These are phyloP conservation scores for Corvus moneduloides DNA, from an alignment of 2,113 vertebrate genomes.

Conservation along the genomic window DNA sequence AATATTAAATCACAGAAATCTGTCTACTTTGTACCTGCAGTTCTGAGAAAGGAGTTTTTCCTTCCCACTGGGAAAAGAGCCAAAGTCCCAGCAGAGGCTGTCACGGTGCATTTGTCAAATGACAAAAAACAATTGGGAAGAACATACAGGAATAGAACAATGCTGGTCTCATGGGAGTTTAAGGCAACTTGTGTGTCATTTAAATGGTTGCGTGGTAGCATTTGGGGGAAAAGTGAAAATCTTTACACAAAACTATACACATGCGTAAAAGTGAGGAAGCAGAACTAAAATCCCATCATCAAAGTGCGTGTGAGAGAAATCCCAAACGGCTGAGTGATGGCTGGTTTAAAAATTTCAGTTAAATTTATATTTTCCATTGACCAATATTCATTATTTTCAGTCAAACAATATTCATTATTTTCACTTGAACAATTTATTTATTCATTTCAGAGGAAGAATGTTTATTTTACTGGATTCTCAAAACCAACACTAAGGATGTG, in stretches of 20 bases:
- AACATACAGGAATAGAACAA: neutral
- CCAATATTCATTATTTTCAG: neutral
- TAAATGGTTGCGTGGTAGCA: neutral
- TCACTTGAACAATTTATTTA: neutral
- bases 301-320: neutral
- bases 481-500: neutral
- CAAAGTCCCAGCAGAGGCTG: neutral
- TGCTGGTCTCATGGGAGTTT: neutral
- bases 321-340: neutral
- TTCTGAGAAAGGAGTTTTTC: neutral
- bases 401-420: neutral
- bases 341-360: neutral
- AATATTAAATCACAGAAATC: neutral
- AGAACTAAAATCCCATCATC: neutral
- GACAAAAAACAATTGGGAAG: neutral
- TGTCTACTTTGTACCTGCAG: neutral
- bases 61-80: neutral
- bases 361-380: neutral
- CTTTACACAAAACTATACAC: neutral
- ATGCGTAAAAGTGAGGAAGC: neutral
- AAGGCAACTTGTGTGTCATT: neutral
- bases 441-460: neutral
- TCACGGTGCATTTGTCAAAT: neutral
- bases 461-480: neutral
- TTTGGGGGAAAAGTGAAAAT: neutral